Evolutionary conservation across 1,140 invertebrate genomes (phyloP), one percentile per base, ranked within the genome.

Genomic region (Thaumatotibia leucotreta): DNA sequence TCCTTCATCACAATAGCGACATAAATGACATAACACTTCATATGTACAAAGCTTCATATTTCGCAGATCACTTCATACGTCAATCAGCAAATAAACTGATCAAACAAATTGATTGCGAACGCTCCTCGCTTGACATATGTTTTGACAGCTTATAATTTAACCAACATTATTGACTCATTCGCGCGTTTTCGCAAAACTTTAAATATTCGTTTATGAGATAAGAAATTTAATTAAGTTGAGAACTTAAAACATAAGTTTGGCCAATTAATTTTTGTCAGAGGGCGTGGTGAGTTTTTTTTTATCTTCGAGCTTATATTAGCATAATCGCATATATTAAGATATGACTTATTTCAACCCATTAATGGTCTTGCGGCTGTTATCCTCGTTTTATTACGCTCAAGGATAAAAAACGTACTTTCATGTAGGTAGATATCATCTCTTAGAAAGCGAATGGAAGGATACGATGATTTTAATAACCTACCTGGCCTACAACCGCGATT

Each of bases 201-300:
- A 27, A 23, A 27, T 39, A 39, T 45, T 58, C 50, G 22, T 54
- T 54, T 45, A 45, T 20, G 50, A 23, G 22, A 54, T 27, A 54
- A 54, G 50, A 54, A 54, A 54, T 54, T 54, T 54, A 54, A 54
- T 54, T 54, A 54, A 58, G 22, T 27, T 58, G 14, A 29, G 52
- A 58, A 8, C 23, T 58, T 58, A 20, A 20, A 45, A 45, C 39
- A 45, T 45, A 45, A 45, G 39, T 45, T 45, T 45, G 39, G 52
- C n/a, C 24, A 27, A 31, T 58, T 58, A 31, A 58, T 58, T 58
- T 27, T 29, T 17, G 24, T 31, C 52, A 8, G 50, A n/a, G 14
- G 52, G 52, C 52, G 52, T 58, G 52, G 52, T 24, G 11, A 24
- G 4, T 10, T 39, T 14, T 39, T 9, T 20, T 45, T 20, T 17